Percentiles rank a stretch among this genome's conserved stretches.
phyloP scores from a whole-genome alignment of 2,888 invertebrate species.

The Idaea straminata region DNA sequence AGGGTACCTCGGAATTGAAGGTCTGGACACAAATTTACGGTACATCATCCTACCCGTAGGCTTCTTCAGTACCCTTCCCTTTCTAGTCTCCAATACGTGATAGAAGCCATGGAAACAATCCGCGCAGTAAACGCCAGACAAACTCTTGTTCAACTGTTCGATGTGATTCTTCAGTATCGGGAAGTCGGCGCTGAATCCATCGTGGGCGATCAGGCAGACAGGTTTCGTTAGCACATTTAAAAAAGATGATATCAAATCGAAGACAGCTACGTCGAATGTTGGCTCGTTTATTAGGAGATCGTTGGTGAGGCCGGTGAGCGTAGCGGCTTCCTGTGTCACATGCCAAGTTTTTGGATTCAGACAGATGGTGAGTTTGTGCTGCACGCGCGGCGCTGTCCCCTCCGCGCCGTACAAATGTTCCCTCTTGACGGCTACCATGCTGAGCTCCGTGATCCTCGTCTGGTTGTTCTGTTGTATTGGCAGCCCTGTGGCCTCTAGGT shows the following conservation, averaged over 20 bases:
- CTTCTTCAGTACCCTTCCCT: slow-evolving; percentile 16
- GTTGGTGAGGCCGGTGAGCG: slow-evolving; percentile 83
- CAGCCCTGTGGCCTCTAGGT: slow-evolving; percentile 86
- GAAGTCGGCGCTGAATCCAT: slow-evolving; percentile 89
- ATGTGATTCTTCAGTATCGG: slow-evolving; percentile 84
- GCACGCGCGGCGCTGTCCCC: slow-evolving; percentile 80
- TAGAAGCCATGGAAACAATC: slow-evolving; percentile 66
- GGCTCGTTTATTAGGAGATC: slow-evolving; percentile 82
- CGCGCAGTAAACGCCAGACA: slow-evolving; percentile 81
- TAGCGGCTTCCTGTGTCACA: slow-evolving; percentile 63
- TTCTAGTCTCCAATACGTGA: slow-evolving; percentile 40
- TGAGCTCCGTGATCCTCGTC: slow-evolving; percentile 84
- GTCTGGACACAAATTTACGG: background rate
- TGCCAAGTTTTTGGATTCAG: slow-evolving; percentile 81
- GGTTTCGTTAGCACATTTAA: slow-evolving; percentile 83
- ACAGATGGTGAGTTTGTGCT: slow-evolving; percentile 85
- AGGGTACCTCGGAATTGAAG: slow-evolving; percentile 39
- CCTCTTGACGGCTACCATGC: slow-evolving; percentile 81
- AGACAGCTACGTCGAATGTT: slow-evolving; percentile 79
- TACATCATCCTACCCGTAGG: slow-evolving; percentile 6
- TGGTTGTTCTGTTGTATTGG: slow-evolving; percentile 77
- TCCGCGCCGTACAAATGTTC: slow-evolving; percentile 63
- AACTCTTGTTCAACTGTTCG: slow-evolving; percentile 47
- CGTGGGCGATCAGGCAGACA: slow-evolving; percentile 90
- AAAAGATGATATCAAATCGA: slow-evolving; percentile 80